These are phyloP conservation scores for Elegia similella DNA, from an alignment of 2,888 invertebrate species.

Conservation along the genomic window DNA sequence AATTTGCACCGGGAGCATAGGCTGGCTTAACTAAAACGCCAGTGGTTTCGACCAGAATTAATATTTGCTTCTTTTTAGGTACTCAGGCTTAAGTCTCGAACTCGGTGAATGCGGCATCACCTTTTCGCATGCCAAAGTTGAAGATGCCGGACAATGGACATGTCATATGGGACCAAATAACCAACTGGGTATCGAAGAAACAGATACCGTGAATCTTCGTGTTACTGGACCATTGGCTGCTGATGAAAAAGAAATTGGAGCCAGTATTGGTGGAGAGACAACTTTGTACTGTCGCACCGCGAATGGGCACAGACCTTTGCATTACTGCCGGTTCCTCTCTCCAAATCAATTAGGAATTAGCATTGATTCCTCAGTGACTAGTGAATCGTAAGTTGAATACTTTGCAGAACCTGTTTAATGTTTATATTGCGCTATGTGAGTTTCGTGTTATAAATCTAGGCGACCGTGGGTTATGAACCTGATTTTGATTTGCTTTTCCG, in stretches of 20 bases:
- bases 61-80: slow-evolving; percentile 43
- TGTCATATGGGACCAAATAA: slow-evolving; percentile 72
- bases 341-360: slow-evolving; percentile 62
- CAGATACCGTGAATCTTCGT: slow-evolving; percentile 52
- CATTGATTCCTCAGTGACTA: slow-evolving; percentile 58
- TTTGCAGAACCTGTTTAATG: no score
- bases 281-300: slow-evolving; percentile 68
- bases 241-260: slow-evolving; percentile 39
- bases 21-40: no score
- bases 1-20: no score
- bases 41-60: neutral
- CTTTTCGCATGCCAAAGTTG: slow-evolving; percentile 45
- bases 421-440: no score
- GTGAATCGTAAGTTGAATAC: slow-evolving; percentile 67
- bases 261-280: slow-evolving; percentile 37
- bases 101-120: slow-evolving; percentile 72
- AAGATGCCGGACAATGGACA: slow-evolving; percentile 66
- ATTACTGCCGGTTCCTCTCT: slow-evolving; percentile 73
- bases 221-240: slow-evolving; percentile 72
- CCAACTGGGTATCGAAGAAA: slow-evolving; percentile 56
- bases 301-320: slow-evolving; percentile 58
- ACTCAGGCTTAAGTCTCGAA: slow-evolving; percentile 61
- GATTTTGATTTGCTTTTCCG: no score
- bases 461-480: no score
- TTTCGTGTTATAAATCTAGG: no score